These are phyloP conservation scores for Torymus texanus DNA, from an alignment of 2,888 invertebrate species.

Conservation along the genomic window DNA sequence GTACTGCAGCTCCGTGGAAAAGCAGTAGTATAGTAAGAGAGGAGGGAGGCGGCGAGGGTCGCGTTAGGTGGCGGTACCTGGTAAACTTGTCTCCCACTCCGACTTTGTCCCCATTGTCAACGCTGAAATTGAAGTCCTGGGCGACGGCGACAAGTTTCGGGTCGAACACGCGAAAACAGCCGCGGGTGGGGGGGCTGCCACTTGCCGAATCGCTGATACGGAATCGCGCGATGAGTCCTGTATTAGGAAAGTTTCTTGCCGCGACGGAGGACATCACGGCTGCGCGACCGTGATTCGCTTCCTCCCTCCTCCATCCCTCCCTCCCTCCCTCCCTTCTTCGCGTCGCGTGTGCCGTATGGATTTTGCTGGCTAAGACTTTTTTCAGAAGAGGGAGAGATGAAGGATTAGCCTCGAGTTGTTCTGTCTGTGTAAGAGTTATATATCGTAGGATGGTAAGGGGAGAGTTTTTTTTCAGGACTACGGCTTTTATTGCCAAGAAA, in stretches of 20 bases:
- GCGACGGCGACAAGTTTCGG: slow-evolving; percentile 18
- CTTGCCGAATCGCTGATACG: slow-evolving; percentile 43
- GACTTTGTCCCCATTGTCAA: slow-evolving; percentile 41
- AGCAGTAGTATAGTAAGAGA: background rate
- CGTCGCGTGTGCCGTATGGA: no score
- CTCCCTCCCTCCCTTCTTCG: background rate
- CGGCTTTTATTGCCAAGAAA: no score
- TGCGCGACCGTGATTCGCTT: slow-evolving; percentile 1
- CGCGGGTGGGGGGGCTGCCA: background rate
- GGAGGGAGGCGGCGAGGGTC: background rate
- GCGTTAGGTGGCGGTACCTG: slow-evolving; percentile 12
- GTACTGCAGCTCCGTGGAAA: background rate
- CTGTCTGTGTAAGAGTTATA: no score
- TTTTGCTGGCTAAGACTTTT: no score
- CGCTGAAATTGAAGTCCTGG: slow-evolving; percentile 43
- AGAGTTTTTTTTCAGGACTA: no score
- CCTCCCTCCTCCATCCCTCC: background rate
- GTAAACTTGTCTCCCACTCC: slow-evolving; percentile 25
- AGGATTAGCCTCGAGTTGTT: no score
- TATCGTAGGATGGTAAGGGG: no score
- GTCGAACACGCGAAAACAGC: slow-evolving; percentile 17
- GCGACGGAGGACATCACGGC: background rate
- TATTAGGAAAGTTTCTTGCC: slow-evolving; percentile 46
- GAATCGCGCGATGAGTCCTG: slow-evolving; percentile 30
- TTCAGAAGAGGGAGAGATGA: no score